phyloP scores from a whole-genome alignment of 2,113 vertebrate genomes.

The Aptenodytes forsteri region DNA sequence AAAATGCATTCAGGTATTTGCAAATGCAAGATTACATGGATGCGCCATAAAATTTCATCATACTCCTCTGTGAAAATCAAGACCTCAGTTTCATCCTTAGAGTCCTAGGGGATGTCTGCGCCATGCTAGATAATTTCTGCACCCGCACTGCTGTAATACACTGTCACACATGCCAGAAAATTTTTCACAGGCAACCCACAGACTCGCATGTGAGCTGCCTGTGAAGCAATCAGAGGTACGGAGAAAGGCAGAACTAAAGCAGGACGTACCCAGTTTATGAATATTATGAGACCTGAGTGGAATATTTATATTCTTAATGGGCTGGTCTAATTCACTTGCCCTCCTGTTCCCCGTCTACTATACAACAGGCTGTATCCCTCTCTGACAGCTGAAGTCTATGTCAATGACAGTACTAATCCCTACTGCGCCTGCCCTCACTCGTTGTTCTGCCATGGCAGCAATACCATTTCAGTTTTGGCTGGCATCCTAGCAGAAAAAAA shows the following conservation, averaged over 20 bases:
- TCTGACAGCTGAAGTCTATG: not conserved
- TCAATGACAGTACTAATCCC: not conserved
- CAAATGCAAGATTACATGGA: not conserved
- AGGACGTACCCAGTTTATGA: not conserved
- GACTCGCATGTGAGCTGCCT: not conserved
- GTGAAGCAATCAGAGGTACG: not conserved
- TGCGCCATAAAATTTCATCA: not conserved
- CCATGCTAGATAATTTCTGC: not conserved
- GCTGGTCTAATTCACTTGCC: not conserved
- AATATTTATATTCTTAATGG: not conserved
- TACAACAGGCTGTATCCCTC: not conserved
- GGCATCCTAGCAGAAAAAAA: not conserved
- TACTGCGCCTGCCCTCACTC: accelerated
- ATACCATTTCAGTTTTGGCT: not conserved
- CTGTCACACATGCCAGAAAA: not conserved
- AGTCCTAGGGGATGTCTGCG: not conserved
- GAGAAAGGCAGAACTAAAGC: not conserved
- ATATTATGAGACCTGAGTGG: not conserved
- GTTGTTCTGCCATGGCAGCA: not conserved
- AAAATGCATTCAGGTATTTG: not conserved
- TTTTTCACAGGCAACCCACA: not conserved
- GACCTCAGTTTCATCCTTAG: not conserved
- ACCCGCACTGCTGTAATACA: not conserved
- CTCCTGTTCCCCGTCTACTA: not conserved
- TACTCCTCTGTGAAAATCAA: not conserved